A percentile compares a stretch with the other conserved stretches of the same genome.
Conservation (phyloP, 2,888 invertebrate genomes). For the Agriopis leucophaearia region DNA sequence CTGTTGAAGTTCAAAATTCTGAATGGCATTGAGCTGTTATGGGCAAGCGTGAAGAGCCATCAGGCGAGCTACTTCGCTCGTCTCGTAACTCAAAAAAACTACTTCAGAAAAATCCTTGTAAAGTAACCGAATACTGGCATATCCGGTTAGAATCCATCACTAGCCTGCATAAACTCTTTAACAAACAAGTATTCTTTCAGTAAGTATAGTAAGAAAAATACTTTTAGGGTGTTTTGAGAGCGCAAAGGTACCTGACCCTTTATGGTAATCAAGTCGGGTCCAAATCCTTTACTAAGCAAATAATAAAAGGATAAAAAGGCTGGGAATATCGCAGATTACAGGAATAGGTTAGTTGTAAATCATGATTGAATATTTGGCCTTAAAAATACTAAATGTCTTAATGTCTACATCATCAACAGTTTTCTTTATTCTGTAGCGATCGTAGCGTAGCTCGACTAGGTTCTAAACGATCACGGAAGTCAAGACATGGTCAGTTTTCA, state of each 20-base stretch:
- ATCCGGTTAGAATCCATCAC: neutral
- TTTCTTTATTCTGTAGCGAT: too few species aligned
- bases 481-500: too few species aligned
- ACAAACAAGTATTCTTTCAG: slow-evolving; percentile 31
- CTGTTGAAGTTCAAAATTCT: too few species aligned
- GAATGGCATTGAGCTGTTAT: too few species aligned
- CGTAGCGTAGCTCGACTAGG: too few species aligned
- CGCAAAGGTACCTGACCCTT: slow-evolving; percentile 50
- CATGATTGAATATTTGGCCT: too few species aligned
- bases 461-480: too few species aligned
- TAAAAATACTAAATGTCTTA: neutral
- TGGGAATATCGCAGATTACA: slow-evolving; percentile 36
- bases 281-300: slow-evolving; percentile 63
- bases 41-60: too few species aligned
- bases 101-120: neutral
- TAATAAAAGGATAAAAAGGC: slow-evolving; percentile 53
- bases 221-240: slow-evolving; percentile 29
- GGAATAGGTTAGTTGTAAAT: neutral
- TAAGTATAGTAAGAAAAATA: slow-evolving; percentile 23
- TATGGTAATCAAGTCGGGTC: slow-evolving; percentile 59
- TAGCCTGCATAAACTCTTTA: slow-evolving; percentile 24
- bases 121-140: slow-evolving; percentile 8
- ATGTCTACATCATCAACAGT: too few species aligned
- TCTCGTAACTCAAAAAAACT: too few species aligned
- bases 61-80: too few species aligned